Conservation (phyloP, 2,888 invertebrate genomes). For the Girardia tigrina region DNA sequence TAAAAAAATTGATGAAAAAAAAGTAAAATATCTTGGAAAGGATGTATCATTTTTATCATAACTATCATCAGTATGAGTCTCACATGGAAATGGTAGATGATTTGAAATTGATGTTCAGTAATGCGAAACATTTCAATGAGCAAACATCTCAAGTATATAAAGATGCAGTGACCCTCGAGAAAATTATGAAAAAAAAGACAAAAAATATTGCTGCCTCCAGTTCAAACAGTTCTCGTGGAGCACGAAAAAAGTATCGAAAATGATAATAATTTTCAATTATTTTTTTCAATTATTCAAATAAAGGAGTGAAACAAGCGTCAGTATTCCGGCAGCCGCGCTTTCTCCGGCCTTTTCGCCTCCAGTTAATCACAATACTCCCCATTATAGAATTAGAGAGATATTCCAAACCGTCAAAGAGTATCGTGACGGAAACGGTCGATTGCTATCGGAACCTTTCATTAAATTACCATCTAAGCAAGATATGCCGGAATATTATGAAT, state of each 20-base stretch:
- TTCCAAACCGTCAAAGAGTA: constrained; percentile 78
- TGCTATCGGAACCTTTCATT: constrained; percentile 80
- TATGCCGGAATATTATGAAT: constrained; percentile 87
- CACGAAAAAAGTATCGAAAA: constrained; percentile 19
- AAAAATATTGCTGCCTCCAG: constrained; percentile 55
- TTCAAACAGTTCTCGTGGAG: constrained; percentile 21
- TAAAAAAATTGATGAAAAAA: constrained; percentile 66
- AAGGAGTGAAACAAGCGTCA: background rate
- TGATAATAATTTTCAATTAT: background rate
- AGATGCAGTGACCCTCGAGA: constrained; percentile 75
- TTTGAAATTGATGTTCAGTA: constrained; percentile 78
- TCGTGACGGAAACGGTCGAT: constrained; percentile 67
- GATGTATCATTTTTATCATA: too few species aligned
- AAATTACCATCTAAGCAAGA: constrained; percentile 70
- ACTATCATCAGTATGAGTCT: constrained; percentile 52
- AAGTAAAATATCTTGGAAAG: constrained; percentile 43
- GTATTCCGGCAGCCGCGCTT: background rate
- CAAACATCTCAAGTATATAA: constrained; percentile 85
- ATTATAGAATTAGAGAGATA: constrained; percentile 58
- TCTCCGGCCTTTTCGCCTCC: constrained; percentile 18
- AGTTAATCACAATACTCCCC: background rate
- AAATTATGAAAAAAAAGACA: constrained; percentile 67
- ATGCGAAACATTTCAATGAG: constrained; percentile 90
- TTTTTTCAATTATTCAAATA: background rate
- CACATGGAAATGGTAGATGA: constrained; percentile 57